These are phyloP conservation scores for Ostrea denselamellosa DNA, from an alignment of 1,140 invertebrate genomes.

Conservation along the genomic window DNA sequence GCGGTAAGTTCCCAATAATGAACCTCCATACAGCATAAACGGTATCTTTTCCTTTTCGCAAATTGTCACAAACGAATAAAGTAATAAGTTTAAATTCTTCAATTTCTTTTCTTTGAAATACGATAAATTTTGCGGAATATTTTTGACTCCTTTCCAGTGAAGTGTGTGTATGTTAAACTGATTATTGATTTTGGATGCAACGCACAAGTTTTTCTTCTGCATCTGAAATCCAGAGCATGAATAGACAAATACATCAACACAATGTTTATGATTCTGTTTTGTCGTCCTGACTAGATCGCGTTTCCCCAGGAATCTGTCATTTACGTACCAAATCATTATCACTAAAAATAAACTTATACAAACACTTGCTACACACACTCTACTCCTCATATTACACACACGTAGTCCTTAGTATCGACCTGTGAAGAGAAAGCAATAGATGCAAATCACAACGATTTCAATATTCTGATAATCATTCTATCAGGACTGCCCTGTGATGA, in stretches of 20 bases:
- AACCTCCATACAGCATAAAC: slow-evolving; percentile 69
- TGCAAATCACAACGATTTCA: neutral
- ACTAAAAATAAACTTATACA: neutral
- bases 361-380: neutral
- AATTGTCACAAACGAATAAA: neutral
- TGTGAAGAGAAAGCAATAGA: neutral
- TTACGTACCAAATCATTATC: neutral
- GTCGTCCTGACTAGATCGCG: neutral
- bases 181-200: neutral
- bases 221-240: slow-evolving; percentile 31
- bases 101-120: slow-evolving; percentile 9
- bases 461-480: neutral
- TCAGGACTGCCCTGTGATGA: neutral
- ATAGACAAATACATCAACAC: neutral
- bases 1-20: slow-evolving; percentile 65
- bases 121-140: neutral
- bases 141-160: neutral
- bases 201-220: neutral
- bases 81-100: neutral
- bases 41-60: slow-evolving; percentile 58
- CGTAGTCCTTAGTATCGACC: neutral
- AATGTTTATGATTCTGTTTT: neutral
- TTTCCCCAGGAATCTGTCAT: neutral
- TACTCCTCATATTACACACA: neutral
- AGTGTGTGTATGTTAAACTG: too few species aligned